These are phyloP conservation scores for Argya squamiceps DNA, from an alignment of 2,797 vertebrate species.

Conservation along the genomic window DNA sequence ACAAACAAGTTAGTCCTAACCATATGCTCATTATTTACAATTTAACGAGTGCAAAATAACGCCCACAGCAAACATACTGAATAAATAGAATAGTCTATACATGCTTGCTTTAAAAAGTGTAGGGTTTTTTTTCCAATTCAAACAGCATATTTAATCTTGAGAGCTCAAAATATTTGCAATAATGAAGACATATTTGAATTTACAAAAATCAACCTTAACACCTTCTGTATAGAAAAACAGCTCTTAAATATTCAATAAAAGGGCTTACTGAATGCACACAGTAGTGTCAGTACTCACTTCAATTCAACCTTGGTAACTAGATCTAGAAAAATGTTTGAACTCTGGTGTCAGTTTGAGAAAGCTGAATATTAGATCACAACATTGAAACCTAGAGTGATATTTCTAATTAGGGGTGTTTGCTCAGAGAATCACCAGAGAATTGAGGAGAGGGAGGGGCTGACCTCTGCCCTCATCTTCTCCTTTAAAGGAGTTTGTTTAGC, in stretches of 20 bases:
- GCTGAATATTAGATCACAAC: conserved; percentile 43
- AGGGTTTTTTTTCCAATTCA: neutral
- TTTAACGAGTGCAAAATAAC: neutral
- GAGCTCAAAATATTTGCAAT: neutral
- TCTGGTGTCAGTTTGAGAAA: conserved; percentile 27
- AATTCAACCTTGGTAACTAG: conserved; percentile 43
- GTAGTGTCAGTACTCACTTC: conserved; percentile 35
- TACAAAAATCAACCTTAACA: conserved; percentile 37
- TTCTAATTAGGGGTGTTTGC: neutral
- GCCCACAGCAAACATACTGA: neutral
- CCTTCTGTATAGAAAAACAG: conserved; percentile 18
- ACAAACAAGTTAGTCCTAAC: neutral
- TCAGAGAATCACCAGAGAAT: neutral
- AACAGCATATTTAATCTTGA: conserved; percentile 8
- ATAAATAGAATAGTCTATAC: neutral
- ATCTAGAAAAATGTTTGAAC: conserved; percentile 47
- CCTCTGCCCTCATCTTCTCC: neutral
- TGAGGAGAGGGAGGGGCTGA: neutral
- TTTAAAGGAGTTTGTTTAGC: neutral
- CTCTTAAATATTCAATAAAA: neutral
- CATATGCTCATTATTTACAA: neutral
- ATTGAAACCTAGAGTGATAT: neutral
- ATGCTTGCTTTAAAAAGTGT: neutral
- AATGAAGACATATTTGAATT: conserved; percentile 16
- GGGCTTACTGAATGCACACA: neutral